A percentile compares a stretch with the other conserved stretches of the same genome.
Evolutionary conservation across 2,113 vertebrate genomes (phyloP).

Genomic region (Octodon degus): DNA sequence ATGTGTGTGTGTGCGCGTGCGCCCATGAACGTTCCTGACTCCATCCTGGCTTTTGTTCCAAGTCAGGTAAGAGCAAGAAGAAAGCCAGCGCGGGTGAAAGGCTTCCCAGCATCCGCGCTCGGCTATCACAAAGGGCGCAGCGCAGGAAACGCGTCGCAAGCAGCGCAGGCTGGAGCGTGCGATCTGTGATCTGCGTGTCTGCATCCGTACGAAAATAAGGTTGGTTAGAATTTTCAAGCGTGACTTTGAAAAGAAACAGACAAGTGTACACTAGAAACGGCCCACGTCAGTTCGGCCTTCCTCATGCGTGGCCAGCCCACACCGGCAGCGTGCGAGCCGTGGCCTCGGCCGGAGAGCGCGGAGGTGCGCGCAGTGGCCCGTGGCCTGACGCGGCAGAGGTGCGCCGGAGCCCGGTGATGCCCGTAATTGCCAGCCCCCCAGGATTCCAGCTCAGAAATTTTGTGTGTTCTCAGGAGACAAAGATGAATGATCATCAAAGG

Average conservation of each 20-base stretch:
- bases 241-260: slow-evolving; percentile 66
- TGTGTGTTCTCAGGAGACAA: slow-evolving; percentile 93
- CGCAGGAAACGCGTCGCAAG: not conserved
- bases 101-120: not conserved
- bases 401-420: slow-evolving; percentile 87
- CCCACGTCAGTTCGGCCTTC: slow-evolving; percentile 70
- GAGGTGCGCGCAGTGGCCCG: not conserved
- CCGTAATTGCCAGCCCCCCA: slow-evolving; percentile 86
- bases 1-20: not conserved
- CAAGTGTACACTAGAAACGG: slow-evolving; percentile 62
- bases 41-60: not conserved
- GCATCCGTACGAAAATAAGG: slow-evolving; percentile 21
- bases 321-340: not conserved
- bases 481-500: slow-evolving; percentile 97
- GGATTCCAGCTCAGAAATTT: slow-evolving; percentile 88
- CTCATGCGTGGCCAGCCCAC: slow-evolving; percentile 42
- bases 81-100: not conserved
- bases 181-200: not conserved
- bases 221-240: slow-evolving; percentile 23
- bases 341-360: slow-evolving; percentile 7
- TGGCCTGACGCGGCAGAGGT: slow-evolving; percentile 54
- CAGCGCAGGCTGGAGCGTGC: too few relatives aligned
- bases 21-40: too few relatives aligned
- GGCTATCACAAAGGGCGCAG: not conserved
- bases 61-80: not conserved